A percentile compares a stretch with the other conserved stretches of the same genome.
phyloP scores from a whole-genome alignment of 2,113 vertebrate genomes.

The Ornithorhynchus anatinus region DNA sequence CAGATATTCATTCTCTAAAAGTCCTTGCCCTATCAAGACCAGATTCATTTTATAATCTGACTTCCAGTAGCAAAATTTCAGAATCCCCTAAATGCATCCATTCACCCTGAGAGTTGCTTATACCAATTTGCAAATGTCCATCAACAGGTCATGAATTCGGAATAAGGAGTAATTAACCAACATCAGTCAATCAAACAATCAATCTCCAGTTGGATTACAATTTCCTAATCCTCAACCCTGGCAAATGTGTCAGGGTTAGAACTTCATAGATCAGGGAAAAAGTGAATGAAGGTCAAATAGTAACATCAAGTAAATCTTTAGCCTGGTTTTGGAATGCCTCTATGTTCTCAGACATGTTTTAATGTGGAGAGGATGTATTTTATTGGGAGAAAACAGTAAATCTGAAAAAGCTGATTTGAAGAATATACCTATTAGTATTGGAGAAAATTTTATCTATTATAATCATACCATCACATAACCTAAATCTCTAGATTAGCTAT shows the following conservation, averaged over 20 bases:
- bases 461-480: neutral
- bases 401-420: conserved; percentile 5
- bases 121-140: neutral
- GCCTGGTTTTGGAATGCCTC: neutral
- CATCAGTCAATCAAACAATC: neutral
- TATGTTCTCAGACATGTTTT: neutral
- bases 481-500: conserved; percentile 1
- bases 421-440: neutral
- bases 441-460: neutral
- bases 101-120: neutral
- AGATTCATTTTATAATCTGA: conserved; percentile 46
- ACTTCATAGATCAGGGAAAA: conserved; percentile 1
- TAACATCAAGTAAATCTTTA: neutral
- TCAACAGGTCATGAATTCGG: conserved; percentile 21
- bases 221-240: neutral
- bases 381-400: neutral
- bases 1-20: neutral
- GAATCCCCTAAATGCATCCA: conserved; percentile 21
- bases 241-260: neutral
- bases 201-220: neutral
- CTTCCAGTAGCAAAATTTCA: conserved; percentile 42
- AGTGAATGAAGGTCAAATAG: neutral
- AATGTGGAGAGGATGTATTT: conserved; percentile 1
- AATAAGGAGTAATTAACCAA: neutral
- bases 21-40: neutral